Evolutionary conservation across 1,140 invertebrate genomes (phyloP).

Genomic region (Mactra quadrangularis): DNA sequence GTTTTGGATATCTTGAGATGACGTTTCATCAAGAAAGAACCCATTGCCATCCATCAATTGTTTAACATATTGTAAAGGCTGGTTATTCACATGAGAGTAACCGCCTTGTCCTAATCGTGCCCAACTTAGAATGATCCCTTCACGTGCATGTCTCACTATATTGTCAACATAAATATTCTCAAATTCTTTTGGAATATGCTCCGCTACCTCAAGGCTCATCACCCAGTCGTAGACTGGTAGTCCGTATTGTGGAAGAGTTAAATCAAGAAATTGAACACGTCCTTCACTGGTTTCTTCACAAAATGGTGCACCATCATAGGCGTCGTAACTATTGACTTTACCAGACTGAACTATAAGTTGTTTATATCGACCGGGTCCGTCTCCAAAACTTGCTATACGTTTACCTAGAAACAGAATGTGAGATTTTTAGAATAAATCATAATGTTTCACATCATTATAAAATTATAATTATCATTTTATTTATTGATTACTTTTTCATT

Average conservation of each 20-base stretch:
- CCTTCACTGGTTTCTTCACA: constrained; percentile 49
- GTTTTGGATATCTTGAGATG: constrained; percentile 25
- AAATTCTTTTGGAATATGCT: constrained; percentile 56
- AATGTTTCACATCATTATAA: not conserved
- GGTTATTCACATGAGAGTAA: constrained; percentile 57
- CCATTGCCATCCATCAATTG: constrained; percentile 32
- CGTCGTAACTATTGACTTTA: constrained; percentile 47
- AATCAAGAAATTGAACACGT: constrained; percentile 50
- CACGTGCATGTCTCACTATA: constrained; percentile 47
- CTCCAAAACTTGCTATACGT: constrained; percentile 56
- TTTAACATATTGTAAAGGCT: constrained; percentile 39
- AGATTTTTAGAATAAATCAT: not conserved
- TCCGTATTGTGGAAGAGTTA: constrained; percentile 61
- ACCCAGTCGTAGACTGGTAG: too few relatives aligned
- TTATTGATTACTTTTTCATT: not conserved
- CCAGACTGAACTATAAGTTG: constrained; percentile 15
- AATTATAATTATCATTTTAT: not conserved
- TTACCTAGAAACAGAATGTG: constrained; percentile 23
- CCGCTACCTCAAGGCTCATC: constrained; percentile 60
- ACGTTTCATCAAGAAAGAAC: constrained; percentile 30
- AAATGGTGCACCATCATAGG: constrained; percentile 61
- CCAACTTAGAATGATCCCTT: constrained; percentile 62
- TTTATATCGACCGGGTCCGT: constrained; percentile 61
- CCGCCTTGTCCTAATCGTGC: constrained; percentile 54
- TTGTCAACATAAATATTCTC: constrained; percentile 60